Conservation (phyloP, 1,140 invertebrate species). For the Pogonognathellus flavescens region DNA sequence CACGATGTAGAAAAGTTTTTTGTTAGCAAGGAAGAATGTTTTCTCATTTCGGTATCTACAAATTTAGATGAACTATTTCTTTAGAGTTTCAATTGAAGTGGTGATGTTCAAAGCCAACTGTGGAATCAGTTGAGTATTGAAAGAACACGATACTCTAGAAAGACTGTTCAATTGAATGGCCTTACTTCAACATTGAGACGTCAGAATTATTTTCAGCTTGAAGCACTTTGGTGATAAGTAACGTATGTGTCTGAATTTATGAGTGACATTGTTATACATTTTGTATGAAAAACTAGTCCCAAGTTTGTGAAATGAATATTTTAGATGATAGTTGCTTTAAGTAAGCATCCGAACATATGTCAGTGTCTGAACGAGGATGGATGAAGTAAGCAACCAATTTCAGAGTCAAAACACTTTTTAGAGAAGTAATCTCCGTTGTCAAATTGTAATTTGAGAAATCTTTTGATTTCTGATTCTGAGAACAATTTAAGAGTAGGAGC, state of each 20-base stretch:
- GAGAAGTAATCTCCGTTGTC: slow-evolving; percentile 24
- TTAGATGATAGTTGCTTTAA: slow-evolving; percentile 9
- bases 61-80: too few relatives aligned
- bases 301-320: slow-evolving; percentile 14
- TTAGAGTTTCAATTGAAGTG: too few relatives aligned
- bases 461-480: slow-evolving; percentile 10
- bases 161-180: too few relatives aligned
- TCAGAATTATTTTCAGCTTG: too few relatives aligned
- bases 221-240: too few relatives aligned
- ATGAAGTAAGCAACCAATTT: background rate
- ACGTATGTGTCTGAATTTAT: background rate
- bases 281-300: background rate
- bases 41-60: too few relatives aligned
- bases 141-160: too few relatives aligned
- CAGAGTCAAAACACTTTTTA: slow-evolving; percentile 8
- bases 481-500: background rate
- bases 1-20: too few relatives aligned
- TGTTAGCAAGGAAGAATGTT: too few relatives aligned
- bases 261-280: slow-evolving; percentile 10
- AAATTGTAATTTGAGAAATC: slow-evolving; percentile 26
- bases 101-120: too few relatives aligned
- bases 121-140: too few relatives aligned
- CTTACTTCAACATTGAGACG: too few relatives aligned
- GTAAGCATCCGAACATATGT: slow-evolving; percentile 3
- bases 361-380: slow-evolving; percentile 16